phyloP scores from a whole-genome alignment of 2,113 vertebrate genomes.

The Eonycteris spelaea region DNA sequence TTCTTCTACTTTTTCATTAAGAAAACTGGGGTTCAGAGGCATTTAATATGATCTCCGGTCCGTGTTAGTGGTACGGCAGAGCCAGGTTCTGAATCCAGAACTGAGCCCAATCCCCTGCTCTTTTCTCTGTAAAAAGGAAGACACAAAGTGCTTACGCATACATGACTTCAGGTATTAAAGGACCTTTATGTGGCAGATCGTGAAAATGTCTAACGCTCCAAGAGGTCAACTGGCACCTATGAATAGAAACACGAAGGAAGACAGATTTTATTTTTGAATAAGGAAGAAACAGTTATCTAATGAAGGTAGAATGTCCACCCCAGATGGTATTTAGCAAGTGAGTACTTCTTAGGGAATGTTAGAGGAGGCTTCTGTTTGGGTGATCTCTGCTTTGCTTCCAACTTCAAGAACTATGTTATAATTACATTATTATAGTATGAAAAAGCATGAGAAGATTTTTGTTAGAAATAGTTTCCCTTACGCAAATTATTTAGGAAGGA shows the following conservation, averaged over 20 bases:
- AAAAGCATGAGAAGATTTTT: background rate
- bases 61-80: background rate
- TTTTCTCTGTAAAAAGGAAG: background rate
- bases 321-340: background rate
- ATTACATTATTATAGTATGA: background rate
- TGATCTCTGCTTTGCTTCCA: background rate
- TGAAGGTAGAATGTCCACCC: background rate
- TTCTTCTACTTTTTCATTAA: conserved; percentile 1
- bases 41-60: background rate
- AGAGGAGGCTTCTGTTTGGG: background rate
- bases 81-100: background rate
- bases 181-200: background rate
- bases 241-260: background rate
- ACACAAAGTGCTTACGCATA: background rate
- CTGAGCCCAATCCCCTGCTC: background rate
- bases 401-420: background rate
- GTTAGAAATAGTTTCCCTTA: background rate
- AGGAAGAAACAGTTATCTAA: background rate
- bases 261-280: background rate
- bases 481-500: background rate
- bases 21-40: background rate
- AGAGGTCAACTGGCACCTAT: background rate
- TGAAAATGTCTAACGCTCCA: background rate
- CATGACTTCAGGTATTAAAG: background rate
- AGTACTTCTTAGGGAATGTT: background rate